phyloP scores from a whole-genome alignment of 2,888 invertebrate species.

The Chrysopilus asiliformis region DNA sequence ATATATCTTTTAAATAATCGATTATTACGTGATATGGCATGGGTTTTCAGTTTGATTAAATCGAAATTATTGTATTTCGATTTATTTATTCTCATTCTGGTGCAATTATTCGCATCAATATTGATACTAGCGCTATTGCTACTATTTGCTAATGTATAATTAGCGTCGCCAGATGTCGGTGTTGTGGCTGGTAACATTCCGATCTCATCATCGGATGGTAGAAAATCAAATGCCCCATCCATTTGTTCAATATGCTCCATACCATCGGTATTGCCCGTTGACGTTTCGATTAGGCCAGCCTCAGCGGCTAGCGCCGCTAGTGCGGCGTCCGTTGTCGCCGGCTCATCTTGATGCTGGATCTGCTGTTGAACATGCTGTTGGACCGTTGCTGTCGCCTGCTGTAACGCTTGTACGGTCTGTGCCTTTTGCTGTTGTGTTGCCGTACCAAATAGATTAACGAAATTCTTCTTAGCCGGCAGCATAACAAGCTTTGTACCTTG shows the following conservation, averaged over 20 bases:
- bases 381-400: constrained; percentile 6
- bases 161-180: too few relatives aligned
- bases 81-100: too few relatives aligned
- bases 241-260: constrained; percentile 28
- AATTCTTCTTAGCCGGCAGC: constrained; percentile 40
- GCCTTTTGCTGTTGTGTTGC: constrained; percentile 2
- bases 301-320: constrained; percentile 48
- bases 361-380: constrained; percentile 27
- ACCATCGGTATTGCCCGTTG: constrained; percentile 18
- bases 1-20: constrained; percentile 18
- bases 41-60: not conserved
- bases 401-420: constrained; percentile 17
- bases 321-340: constrained; percentile 48
- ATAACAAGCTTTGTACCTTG: constrained; percentile 39
- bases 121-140: not conserved
- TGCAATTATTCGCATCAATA: not conserved
- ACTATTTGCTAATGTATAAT: not conserved
- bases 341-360: constrained; percentile 41
- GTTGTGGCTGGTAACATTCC: too few relatives aligned
- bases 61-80: too few relatives aligned
- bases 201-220: not conserved
- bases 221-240: constrained; percentile 21
- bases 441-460: constrained; percentile 40
- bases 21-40: constrained; percentile 1
- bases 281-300: constrained; percentile 42